phyloP scores from a whole-genome alignment of 1,140 invertebrate species.

The Periplaneta americana region DNA sequence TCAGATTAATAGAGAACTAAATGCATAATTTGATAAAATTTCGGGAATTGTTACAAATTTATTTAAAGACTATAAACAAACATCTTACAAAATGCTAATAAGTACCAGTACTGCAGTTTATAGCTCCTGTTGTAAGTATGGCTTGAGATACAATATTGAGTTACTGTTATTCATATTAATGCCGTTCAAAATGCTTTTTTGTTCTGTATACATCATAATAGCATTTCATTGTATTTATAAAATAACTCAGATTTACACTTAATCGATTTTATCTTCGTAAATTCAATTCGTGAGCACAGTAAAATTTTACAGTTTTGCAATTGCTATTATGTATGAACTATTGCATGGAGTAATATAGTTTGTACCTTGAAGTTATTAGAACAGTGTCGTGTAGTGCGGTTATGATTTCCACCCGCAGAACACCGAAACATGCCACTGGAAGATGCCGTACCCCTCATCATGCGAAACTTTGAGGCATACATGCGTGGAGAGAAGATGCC shows the following conservation, averaged over 20 bases:
- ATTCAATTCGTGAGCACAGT: neutral
- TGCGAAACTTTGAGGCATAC: conserved; percentile 73
- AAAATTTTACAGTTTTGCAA: neutral
- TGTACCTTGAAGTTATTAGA: neutral
- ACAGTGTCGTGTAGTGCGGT: neutral
- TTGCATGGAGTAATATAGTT: neutral
- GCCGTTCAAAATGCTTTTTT: too few species aligned
- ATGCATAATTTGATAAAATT: neutral
- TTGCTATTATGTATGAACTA: neutral
- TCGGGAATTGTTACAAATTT: neutral
- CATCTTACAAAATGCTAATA: neutral
- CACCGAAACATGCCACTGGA: conserved; percentile 94
- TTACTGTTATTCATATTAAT: neutral
- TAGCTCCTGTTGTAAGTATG: neutral
- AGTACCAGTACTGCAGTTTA: neutral
- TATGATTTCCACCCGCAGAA: conserved; percentile 47
- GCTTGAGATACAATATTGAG: neutral
- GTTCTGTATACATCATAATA: neutral
- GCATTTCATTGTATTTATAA: neutral
- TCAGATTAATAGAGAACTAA: too few species aligned
- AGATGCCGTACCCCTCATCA: conserved; percentile 74
- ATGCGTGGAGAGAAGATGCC: conserved; percentile 51
- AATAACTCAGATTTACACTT: neutral
- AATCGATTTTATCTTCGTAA: neutral
- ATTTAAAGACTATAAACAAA: neutral